These are phyloP conservation scores for Taeniopygia guttata DNA, from an alignment of 2,797 vertebrate species.

Conservation along the genomic window DNA sequence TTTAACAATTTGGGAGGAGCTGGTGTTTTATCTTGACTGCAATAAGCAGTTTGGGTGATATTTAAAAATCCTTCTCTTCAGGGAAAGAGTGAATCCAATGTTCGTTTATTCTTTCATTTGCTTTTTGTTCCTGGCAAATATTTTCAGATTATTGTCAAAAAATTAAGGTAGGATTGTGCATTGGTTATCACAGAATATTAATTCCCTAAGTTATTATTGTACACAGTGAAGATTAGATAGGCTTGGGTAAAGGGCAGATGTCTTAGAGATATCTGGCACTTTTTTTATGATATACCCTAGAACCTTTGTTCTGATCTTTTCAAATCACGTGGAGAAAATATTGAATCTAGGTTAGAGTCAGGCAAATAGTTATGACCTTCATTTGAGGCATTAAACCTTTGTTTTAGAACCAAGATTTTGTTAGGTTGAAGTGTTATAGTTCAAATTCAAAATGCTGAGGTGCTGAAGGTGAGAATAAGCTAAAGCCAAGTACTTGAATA, in stretches of 20 bases:
- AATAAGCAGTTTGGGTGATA: conserved; percentile 30
- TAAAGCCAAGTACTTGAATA: neutral
- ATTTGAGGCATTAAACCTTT: conserved; percentile 47
- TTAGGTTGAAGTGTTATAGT: neutral
- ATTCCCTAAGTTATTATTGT: conserved; percentile 36
- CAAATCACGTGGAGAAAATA: conserved; percentile 49
- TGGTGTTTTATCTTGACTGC: conserved; percentile 55
- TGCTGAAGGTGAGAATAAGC: neutral
- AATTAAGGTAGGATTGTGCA: conserved; percentile 49
- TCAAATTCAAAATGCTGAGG: neutral
- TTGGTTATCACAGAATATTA: conserved; percentile 30
- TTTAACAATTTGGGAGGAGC: conserved; percentile 67
- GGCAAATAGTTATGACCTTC: conserved; percentile 65
- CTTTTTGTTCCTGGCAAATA: conserved; percentile 3
- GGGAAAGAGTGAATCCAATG: conserved; percentile 4
- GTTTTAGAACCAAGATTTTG: conserved; percentile 26
- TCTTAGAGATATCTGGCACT: conserved; percentile 5
- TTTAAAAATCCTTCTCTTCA: conserved; percentile 12
- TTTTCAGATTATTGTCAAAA: conserved; percentile 43
- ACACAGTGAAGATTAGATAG: conserved; percentile 22
- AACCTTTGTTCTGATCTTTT: conserved; percentile 57
- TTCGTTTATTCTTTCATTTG: conserved; percentile 21
- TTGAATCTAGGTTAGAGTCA: neutral
- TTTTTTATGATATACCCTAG: neutral
- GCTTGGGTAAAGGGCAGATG: conserved; percentile 49